Percentiles rank a stretch among this genome's conserved stretches.
Conservation (phyloP, 92 coral and sea anemone genomes). For the Epizoanthus stellaris region DNA sequence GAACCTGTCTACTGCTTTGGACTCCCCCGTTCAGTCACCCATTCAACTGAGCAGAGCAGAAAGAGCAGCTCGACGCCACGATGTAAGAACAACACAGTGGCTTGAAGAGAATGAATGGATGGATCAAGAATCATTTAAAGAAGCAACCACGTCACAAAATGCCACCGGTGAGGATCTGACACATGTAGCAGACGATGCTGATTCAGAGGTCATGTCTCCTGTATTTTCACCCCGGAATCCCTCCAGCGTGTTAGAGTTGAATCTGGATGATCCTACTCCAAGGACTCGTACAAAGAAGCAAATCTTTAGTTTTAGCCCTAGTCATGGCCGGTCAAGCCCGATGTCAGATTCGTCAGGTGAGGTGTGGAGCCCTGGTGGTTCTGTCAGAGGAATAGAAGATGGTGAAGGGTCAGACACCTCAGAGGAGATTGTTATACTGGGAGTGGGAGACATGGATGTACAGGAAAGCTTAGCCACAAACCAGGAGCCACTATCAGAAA, state of each 20-base stretch:
- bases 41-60: conserved; percentile 4
- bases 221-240: neutral
- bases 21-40: neutral
- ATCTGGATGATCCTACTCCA: neutral
- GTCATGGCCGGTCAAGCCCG: conserved; percentile 4
- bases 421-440: neutral
- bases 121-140: neutral
- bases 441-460: neutral
- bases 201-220: conserved; percentile 3
- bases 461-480: neutral
- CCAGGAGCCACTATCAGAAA: neutral
- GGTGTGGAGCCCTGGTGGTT: conserved; percentile 13
- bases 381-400: neutral
- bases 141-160: neutral
- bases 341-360: conserved; percentile 29
- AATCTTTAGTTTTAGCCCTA: neutral
- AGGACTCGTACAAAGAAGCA: neutral
- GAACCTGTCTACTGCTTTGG: neutral
- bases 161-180: neutral
- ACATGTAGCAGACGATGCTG: neutral
- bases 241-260: neutral
- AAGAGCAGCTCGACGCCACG: conserved; percentile 31
- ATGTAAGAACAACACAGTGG: conserved; percentile 24
- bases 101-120: neutral
- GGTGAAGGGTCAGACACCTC: neutral